phyloP scores from a whole-genome alignment of 2,888 invertebrate genomes.

The Apeira syringaria region DNA sequence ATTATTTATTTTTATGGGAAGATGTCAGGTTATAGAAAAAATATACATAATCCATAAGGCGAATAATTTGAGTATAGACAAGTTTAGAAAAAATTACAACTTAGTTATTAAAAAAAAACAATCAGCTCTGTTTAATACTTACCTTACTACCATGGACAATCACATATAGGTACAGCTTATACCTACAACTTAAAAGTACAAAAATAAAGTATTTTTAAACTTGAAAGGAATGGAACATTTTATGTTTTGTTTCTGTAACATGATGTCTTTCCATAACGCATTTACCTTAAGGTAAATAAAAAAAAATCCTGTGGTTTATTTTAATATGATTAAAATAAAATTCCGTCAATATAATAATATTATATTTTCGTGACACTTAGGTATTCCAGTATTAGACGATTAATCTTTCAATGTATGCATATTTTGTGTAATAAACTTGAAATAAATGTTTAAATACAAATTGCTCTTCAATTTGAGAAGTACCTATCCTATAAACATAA shows the following conservation, averaged over 20 bases:
- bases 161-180: too few species aligned
- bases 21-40: neutral
- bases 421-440: conserved; percentile 15
- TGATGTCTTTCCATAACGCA: conserved; percentile 3
- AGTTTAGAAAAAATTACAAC: too few species aligned
- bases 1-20: conserved; percentile 1
- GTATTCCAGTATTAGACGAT: conserved; percentile 6
- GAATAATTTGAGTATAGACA: too few species aligned
- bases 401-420: conserved; percentile 6
- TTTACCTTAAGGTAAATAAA: conserved; percentile 24
- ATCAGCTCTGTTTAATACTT: too few species aligned
- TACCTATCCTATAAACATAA: too few species aligned
- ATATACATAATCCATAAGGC: too few species aligned
- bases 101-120: too few species aligned
- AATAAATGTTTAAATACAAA: conserved; percentile 28
- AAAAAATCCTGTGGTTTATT: conserved; percentile 6
- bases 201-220: too few species aligned
- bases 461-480: conserved; percentile 27
- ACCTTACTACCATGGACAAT: too few species aligned
- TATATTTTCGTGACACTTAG: neutral
- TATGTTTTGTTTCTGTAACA: too few species aligned
- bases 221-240: too few species aligned
- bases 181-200: too few species aligned
- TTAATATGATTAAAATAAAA: conserved; percentile 12
- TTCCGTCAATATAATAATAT: neutral